Conservation (phyloP, 2,888 invertebrate genomes). For the Hesperia comma region DNA sequence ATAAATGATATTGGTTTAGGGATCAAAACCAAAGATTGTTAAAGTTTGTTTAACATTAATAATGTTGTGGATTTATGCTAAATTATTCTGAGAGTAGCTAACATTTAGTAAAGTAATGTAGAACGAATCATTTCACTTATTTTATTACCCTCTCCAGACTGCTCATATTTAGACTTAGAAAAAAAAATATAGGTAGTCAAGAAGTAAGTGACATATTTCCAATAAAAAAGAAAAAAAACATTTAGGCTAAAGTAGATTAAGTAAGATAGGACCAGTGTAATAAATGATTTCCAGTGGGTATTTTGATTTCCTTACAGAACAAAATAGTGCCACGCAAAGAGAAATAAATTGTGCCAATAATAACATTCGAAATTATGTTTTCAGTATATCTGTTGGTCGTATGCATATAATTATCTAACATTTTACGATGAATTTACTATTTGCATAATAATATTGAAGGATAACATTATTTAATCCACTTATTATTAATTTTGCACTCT, state of each 20-base stretch:
- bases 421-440: constrained; percentile 22
- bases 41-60: constrained; percentile 83
- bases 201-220: constrained; percentile 76
- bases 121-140: constrained; percentile 70
- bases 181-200: constrained; percentile 71
- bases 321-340: constrained; percentile 66
- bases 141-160: constrained; percentile 82
- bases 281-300: constrained; percentile 63
- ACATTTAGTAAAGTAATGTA: constrained; percentile 71
- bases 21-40: constrained; percentile 94
- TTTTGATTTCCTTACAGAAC: constrained; percentile 52
- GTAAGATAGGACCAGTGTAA: constrained; percentile 76
- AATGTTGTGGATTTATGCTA: constrained; percentile 82
- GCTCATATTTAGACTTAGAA: constrained; percentile 80
- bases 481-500: constrained; percentile 76
- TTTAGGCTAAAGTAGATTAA: constrained; percentile 70
- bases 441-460: constrained; percentile 38
- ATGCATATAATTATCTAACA: constrained; percentile 19
- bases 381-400: constrained; percentile 23
- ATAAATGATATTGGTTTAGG: constrained; percentile 88
- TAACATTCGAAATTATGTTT: constrained; percentile 22
- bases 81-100: constrained; percentile 81
- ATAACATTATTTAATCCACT: constrained; percentile 58
- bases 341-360: constrained; percentile 71
- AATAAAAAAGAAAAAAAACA: constrained; percentile 66